Evolutionary conservation across 2,113 vertebrate species (phyloP).

Genomic region (Toxotes jaculatrix): DNA sequence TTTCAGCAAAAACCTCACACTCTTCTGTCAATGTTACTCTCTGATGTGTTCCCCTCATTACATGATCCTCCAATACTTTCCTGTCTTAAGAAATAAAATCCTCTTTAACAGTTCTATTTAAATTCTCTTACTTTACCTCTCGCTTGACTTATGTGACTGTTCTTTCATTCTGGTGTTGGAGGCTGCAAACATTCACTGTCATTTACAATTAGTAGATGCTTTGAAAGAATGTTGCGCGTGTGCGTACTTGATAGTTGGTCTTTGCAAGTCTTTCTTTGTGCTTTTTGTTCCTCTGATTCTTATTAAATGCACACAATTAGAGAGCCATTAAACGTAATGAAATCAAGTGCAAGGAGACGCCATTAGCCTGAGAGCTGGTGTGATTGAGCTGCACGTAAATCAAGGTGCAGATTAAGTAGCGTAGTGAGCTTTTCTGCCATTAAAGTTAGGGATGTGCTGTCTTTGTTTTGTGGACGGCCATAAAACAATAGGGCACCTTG

Average conservation of each 20-base stretch:
- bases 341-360: slow-evolving; percentile 72
- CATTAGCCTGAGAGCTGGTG: slow-evolving; percentile 73
- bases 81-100: background rate
- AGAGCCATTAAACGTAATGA: slow-evolving; percentile 78
- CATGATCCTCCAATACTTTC: background rate
- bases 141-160: background rate
- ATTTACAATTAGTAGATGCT: background rate
- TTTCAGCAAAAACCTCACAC: background rate
- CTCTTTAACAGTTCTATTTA: background rate
- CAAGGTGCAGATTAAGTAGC: slow-evolving; percentile 55
- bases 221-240: background rate
- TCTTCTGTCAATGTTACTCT: background rate
- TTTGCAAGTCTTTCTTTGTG: slow-evolving; percentile 24
- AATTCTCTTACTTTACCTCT: background rate
- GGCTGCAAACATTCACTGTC: background rate
- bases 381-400: slow-evolving; percentile 73
- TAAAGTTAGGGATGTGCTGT: slow-evolving; percentile 48
- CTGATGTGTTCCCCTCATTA: background rate
- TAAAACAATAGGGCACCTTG: slow-evolving; percentile 68
- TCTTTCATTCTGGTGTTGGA: background rate
- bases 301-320: slow-evolving; percentile 79
- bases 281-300: slow-evolving; percentile 57
- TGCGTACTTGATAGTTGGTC: slow-evolving; percentile 22
- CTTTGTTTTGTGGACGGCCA: slow-evolving; percentile 56
- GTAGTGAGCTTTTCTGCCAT: slow-evolving; percentile 33